A percentile compares a stretch with the other conserved stretches of the same genome.
phyloP scores from a whole-genome alignment of 2,113 vertebrate species.

The Oreochromis aureus region DNA sequence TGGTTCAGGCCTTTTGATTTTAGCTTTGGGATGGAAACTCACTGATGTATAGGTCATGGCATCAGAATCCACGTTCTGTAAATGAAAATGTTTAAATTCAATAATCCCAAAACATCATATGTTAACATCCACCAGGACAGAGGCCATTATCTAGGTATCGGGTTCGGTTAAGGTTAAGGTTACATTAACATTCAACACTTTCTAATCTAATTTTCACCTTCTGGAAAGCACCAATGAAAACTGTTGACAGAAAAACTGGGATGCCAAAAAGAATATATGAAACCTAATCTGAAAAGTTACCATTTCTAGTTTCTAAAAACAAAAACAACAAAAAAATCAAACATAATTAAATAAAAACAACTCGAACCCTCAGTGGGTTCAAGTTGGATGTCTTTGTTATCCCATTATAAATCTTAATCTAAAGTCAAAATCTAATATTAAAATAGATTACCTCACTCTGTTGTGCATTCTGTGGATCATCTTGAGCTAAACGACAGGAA shows the following conservation, averaged over 20 bases:
- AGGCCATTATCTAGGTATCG: accelerated
- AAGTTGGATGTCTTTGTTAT: accelerated
- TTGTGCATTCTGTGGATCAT: neutral
- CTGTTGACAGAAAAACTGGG: accelerated
- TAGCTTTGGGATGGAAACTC: neutral
- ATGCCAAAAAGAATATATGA: neutral
- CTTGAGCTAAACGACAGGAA: neutral
- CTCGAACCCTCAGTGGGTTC: neutral
- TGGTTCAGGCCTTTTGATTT: neutral
- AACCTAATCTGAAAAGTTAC: neutral
- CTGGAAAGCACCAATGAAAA: neutral
- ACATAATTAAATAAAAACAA: accelerated
- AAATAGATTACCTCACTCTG: neutral
- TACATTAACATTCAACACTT: neutral
- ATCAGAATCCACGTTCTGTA: neutral
- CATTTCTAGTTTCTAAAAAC: neutral
- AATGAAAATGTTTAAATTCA: neutral
- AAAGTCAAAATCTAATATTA: neutral
- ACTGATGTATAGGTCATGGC: neutral
- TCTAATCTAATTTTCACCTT: neutral
- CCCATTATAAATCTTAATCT: accelerated
- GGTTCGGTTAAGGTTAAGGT: neutral
- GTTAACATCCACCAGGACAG: neutral
- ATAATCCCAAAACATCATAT: neutral
- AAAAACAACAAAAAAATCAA: neutral